These are phyloP conservation scores for Hoplodrina ambigua DNA, from an alignment of 2,888 invertebrate species.

Conservation along the genomic window DNA sequence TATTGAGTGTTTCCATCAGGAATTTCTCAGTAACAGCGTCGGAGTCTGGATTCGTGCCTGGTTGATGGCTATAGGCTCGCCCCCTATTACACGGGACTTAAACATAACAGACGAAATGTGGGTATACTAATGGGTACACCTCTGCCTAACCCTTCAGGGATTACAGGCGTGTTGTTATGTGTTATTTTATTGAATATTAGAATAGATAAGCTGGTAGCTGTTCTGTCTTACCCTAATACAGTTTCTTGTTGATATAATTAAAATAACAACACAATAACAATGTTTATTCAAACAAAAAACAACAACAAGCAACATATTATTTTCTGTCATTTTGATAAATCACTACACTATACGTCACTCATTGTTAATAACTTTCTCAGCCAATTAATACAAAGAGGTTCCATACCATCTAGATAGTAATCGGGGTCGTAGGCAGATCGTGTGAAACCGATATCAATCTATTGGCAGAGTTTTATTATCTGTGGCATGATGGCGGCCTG, in stretches of 20 bases:
- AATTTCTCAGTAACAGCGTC: no score
- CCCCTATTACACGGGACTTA: no score
- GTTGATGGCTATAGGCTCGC: no score
- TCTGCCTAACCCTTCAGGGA: no score
- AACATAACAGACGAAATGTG: no score
- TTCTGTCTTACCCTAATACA: background rate
- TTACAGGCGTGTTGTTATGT: no score
- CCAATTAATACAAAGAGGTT: slow-evolving; percentile 50
- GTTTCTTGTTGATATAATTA: background rate
- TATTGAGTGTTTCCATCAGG: no score
- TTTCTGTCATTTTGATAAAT: slow-evolving; percentile 41
- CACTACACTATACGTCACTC: slow-evolving; percentile 27
- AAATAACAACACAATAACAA: slow-evolving; percentile 1
- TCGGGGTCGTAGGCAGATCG: slow-evolving; percentile 53
- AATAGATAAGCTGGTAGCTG: no score
- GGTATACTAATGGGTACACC: no score
- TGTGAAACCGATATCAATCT: slow-evolving; percentile 61
- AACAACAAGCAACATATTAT: background rate
- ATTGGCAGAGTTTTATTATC: slow-evolving; percentile 45
- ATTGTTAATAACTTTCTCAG: slow-evolving; percentile 52
- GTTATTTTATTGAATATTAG: no score
- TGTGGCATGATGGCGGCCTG: slow-evolving; percentile 48
- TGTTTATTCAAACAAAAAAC: background rate
- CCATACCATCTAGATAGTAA: slow-evolving; percentile 28
- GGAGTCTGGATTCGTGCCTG: no score